phyloP scores from a whole-genome alignment of 2,888 invertebrate species.

The Leptinotarsa juncta region DNA sequence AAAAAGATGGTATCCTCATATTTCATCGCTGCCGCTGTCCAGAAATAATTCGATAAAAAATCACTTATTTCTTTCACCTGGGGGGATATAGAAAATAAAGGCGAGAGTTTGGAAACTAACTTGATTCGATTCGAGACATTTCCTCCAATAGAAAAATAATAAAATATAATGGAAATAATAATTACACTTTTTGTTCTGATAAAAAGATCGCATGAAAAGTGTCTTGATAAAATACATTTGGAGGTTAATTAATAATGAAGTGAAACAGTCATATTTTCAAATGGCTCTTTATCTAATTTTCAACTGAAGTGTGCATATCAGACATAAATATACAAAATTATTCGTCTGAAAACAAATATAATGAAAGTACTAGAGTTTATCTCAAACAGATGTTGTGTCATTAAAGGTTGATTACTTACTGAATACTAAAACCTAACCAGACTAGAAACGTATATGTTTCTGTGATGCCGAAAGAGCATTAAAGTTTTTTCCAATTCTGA shows the following conservation, averaged over 20 bases:
- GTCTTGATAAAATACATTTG: too few relatives aligned
- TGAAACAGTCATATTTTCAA: too few relatives aligned
- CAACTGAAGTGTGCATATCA: too few relatives aligned
- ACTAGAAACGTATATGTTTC: background rate
- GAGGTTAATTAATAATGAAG: too few relatives aligned
- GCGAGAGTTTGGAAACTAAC: background rate
- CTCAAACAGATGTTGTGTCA: too few relatives aligned
- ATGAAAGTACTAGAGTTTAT: too few relatives aligned
- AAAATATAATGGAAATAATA: background rate
- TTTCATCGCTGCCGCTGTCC: conserved; percentile 8
- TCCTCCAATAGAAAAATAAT: background rate
- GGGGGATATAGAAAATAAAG: background rate
- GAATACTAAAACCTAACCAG: background rate
- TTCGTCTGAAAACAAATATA: too few relatives aligned
- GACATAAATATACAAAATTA: too few relatives aligned
- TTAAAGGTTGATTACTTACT: background rate
- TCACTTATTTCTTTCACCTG: conserved; percentile 9
- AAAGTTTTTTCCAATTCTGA: conserved; percentile 10
- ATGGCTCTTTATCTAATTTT: too few relatives aligned
- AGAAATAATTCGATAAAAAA: conserved; percentile 15
- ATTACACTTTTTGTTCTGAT: background rate
- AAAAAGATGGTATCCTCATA: conserved; percentile 10
- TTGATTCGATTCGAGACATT: background rate
- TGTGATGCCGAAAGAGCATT: background rate
- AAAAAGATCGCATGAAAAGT: too few relatives aligned